Evolutionary conservation across 1,140 invertebrate species (phyloP).

Genomic region (Drosophila gunungcola): DNA sequence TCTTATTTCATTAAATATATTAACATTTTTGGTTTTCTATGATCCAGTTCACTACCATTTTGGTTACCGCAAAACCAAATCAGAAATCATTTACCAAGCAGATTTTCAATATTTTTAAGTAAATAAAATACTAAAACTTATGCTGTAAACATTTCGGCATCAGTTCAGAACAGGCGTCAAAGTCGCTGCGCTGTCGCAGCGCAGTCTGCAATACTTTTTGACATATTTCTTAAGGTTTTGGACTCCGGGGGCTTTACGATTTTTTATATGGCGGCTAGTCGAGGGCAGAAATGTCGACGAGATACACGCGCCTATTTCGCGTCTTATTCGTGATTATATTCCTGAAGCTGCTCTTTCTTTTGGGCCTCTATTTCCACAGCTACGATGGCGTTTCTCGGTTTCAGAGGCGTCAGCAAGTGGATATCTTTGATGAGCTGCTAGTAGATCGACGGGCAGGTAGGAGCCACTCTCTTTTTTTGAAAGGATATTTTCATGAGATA

Average conservation of each 20-base stretch:
- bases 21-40: too few relatives aligned
- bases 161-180: background rate
- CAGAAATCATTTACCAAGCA: too few relatives aligned
- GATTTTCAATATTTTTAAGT: too few relatives aligned
- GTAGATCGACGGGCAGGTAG: constrained; percentile 50
- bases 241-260: background rate
- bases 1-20: too few relatives aligned
- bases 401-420: background rate
- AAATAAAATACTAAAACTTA: too few relatives aligned
- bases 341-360: constrained; percentile 49
- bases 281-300: constrained; percentile 35
- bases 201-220: background rate
- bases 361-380: constrained; percentile 33
- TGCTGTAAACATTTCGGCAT: background rate
- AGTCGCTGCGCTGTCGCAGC: background rate
- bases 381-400: background rate
- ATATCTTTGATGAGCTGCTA: constrained; percentile 45
- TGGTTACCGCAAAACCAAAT: too few relatives aligned
- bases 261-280: background rate
- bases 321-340: constrained; percentile 52
- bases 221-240: background rate
- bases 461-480: background rate
- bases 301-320: constrained; percentile 41
- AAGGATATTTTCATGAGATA: too few relatives aligned
- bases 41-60: too few relatives aligned